A percentile compares a stretch with the other conserved stretches of the same genome.
Evolutionary conservation across 2,888 invertebrate genomes (phyloP).

Genomic region (Pharmacophagus antenor): DNA sequence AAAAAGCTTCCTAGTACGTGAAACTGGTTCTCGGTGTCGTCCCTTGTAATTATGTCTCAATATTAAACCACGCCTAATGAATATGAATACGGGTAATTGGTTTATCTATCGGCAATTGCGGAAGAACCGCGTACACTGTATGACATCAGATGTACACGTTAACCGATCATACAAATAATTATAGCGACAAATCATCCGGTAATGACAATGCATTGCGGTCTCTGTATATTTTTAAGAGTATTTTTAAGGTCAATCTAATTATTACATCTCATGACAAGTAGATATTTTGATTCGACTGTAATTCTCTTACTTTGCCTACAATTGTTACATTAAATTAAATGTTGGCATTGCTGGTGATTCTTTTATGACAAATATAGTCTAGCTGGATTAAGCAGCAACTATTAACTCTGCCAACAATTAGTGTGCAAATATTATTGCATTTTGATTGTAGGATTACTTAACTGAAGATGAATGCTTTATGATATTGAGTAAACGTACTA

Average conservation of each 20-base stretch:
- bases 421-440: too few species aligned
- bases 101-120: constrained; percentile 42
- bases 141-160: constrained; percentile 31
- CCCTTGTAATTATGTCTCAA: constrained; percentile 49
- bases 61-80: constrained; percentile 46
- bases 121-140: constrained; percentile 42
- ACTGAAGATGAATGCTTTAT: too few species aligned
- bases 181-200: constrained; percentile 6
- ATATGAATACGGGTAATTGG: constrained; percentile 59
- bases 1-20: constrained; percentile 42
- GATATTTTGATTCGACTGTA: too few species aligned
- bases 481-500: too few species aligned
- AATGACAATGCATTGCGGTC: constrained; percentile 4
- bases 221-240: neutral
- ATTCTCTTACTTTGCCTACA: too few species aligned
- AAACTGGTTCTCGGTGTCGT: constrained; percentile 47
- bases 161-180: constrained; percentile 9
- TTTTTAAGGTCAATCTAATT: neutral
- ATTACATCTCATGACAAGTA: too few species aligned
- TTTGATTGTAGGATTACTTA: too few species aligned
- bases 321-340: too few species aligned
- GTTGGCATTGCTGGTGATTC: too few species aligned
- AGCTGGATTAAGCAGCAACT: too few species aligned
- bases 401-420: too few species aligned
- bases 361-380: too few species aligned